Conservation (phyloP, 2,797 vertebrate genomes). For the Rhinogobio ventralis region DNA sequence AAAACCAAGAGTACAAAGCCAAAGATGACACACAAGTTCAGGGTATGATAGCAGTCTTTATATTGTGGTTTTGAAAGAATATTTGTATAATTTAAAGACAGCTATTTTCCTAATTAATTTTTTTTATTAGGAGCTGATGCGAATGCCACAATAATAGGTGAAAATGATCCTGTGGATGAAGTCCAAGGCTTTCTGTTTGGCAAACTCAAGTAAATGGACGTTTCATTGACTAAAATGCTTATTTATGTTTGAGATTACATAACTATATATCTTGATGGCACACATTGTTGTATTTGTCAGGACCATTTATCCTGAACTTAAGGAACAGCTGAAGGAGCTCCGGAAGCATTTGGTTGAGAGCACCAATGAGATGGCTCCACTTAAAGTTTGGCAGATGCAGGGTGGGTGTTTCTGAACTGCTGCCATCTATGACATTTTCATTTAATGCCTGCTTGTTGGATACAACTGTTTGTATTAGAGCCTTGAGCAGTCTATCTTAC, state of each 20-base stretch:
- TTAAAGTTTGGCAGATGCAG: conserved; percentile 99
- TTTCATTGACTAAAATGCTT: background rate
- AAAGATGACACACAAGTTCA: conserved; percentile 99
- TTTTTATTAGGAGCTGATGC: conserved; percentile 80
- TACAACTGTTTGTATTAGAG: background rate
- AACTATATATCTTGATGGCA: background rate
- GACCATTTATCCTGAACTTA: conserved; percentile 86
- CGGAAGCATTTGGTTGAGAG: conserved; percentile 96
- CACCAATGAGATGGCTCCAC: conserved; percentile 98
- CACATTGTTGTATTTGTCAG: conserved; percentile 60
- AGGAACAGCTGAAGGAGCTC: conserved; percentile 92
- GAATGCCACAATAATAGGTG: conserved; percentile 92
- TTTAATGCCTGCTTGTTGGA: background rate
- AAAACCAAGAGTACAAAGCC: conserved; percentile 98
- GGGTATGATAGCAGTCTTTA: conserved; percentile 77
- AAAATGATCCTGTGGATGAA: conserved; percentile 94
- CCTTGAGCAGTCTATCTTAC: background rate
- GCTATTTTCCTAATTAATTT: conserved; percentile 48
- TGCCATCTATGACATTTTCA: background rate
- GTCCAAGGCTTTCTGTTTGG: conserved; percentile 98
- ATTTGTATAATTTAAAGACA: background rate
- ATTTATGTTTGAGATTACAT: background rate
- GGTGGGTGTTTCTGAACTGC: conserved; percentile 74
- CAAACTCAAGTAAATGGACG: conserved; percentile 88
- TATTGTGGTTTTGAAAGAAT: background rate